Percentiles rank a stretch among this genome's conserved stretches.
These are phyloP conservation scores for Masnerella sp. DNA, from an alignment of 2,888 invertebrate species.

Conservation along the genomic window DNA sequence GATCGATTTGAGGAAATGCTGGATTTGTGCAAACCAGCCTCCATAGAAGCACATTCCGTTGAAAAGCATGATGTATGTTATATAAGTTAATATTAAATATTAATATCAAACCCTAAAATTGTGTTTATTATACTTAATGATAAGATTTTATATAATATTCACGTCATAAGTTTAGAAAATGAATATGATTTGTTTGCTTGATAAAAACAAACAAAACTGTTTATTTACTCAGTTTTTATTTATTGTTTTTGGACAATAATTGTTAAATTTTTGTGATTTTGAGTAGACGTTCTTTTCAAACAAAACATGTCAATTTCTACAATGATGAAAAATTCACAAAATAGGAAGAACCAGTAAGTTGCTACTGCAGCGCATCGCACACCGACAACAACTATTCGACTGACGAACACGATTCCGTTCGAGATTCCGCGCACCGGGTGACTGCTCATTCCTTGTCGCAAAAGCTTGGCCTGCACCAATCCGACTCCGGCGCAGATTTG, in stretches of 20 bases:
- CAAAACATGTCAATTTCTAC: no score
- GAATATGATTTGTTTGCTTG: no score
- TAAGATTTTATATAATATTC: no score
- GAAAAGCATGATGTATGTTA: conserved; percentile 73
- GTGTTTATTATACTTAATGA: no score
- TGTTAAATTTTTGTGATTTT: no score
- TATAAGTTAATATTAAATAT: background rate
- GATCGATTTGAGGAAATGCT: conserved; percentile 72
- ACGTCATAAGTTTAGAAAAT: no score
- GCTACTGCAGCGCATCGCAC: conserved; percentile 88
- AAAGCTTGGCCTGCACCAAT: conserved; percentile 81
- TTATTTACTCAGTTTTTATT: no score
- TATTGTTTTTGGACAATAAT: no score
- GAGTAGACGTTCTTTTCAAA: no score
- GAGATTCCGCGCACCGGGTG: conserved; percentile 78
- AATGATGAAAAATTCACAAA: no score
- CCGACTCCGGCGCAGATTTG: conserved; percentile 86
- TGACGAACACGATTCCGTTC: conserved; percentile 84
- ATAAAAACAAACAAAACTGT: no score
- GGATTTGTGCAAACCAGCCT: conserved; percentile 68
- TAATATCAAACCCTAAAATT: no score
- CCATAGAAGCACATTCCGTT: conserved; percentile 68
- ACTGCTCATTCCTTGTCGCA: conserved; percentile 68
- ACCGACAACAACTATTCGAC: conserved; percentile 86
- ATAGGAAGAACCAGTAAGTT: conserved; percentile 80